Evolutionary conservation across 2,113 vertebrate genomes (phyloP).

Genomic region (Nyctereutes procyonoides): DNA sequence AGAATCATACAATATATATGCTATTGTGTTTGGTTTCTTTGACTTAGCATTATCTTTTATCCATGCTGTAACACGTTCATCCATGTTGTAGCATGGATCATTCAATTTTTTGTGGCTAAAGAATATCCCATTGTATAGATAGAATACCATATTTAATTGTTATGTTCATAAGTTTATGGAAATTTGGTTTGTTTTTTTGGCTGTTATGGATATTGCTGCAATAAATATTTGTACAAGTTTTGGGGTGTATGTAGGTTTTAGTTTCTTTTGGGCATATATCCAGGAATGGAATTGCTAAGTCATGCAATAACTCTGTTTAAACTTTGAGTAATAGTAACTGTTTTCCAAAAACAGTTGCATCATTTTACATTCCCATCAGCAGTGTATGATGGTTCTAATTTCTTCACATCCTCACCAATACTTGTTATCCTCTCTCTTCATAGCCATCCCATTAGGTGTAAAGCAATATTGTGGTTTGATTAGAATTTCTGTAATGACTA

Average conservation of each 20-base stretch:
- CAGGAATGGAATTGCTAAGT: background rate
- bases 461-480: background rate
- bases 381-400: background rate
- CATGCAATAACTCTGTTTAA: background rate
- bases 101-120: background rate
- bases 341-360: background rate
- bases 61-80: background rate
- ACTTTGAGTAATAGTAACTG: background rate
- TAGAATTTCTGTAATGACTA: background rate
- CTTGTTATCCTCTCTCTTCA: background rate
- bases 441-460: background rate
- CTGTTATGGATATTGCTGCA: background rate
- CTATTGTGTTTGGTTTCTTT: background rate
- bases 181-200: background rate
- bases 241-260: background rate
- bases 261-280: background rate
- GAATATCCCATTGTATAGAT: background rate
- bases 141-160: background rate
- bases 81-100: background rate
- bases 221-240: background rate
- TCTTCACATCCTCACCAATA: background rate
- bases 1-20: background rate
- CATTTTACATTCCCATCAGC: background rate
- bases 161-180: background rate
- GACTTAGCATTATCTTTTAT: background rate